Percentiles rank a stretch among this genome's conserved stretches.
These are phyloP conservation scores for Platycnemis pennipes DNA, from an alignment of 2,888 invertebrate species.

Conservation along the genomic window DNA sequence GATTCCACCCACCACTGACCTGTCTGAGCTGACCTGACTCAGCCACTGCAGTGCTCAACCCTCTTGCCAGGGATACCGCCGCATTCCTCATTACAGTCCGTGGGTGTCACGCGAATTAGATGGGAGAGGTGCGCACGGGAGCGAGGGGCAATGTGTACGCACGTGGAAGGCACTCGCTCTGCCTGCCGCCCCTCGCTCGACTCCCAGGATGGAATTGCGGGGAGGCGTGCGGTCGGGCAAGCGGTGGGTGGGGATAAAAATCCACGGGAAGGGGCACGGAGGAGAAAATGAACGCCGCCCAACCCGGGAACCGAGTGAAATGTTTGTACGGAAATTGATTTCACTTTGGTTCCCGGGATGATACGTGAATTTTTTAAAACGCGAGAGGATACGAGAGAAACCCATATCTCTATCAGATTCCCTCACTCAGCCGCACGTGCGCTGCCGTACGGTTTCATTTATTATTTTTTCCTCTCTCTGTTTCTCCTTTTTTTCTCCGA, in stretches of 20 bases:
- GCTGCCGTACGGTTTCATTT: not conserved
- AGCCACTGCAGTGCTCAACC: too few species aligned
- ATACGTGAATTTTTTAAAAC: not conserved
- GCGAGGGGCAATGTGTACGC: too few species aligned
- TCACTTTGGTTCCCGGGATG: not conserved
- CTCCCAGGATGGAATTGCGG: too few species aligned
- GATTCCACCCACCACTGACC: too few species aligned
- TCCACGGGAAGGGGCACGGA: too few species aligned
- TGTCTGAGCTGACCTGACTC: too few species aligned
- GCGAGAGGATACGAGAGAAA: not conserved
- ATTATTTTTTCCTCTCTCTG: not conserved
- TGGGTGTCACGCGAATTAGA: too few species aligned
- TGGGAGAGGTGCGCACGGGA: too few species aligned
- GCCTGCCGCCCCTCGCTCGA: too few species aligned
- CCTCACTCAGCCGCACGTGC: not conserved
- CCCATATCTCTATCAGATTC: not conserved
- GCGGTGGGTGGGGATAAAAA: not conserved
- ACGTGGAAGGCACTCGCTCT: too few species aligned
- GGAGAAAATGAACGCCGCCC: not conserved
- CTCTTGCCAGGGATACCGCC: too few species aligned
- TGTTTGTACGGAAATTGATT: not conserved
- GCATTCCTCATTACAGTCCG: too few species aligned
- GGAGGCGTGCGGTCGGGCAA: not conserved
- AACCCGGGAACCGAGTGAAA: not conserved
- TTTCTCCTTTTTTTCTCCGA: not conserved